These are phyloP conservation scores for Amphiura filiformis DNA, from an alignment of 35 echinoderm and acorn worm genomes.

Conservation along the genomic window DNA sequence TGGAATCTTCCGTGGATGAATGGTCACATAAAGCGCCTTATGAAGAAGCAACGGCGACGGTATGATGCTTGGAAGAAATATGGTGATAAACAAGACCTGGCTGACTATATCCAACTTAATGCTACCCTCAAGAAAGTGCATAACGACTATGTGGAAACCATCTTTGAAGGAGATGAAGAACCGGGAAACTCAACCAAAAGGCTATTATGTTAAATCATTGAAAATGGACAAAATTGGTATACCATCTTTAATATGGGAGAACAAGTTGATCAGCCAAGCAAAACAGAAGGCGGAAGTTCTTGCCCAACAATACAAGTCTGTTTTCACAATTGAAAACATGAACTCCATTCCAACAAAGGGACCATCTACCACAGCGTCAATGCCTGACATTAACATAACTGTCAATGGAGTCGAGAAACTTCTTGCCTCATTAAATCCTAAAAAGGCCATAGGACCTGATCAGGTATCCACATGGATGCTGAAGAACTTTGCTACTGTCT, in stretches of 20 bases:
- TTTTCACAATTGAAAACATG: too few relatives aligned
- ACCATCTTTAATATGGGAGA: too few relatives aligned
- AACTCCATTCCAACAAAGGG: neutral
- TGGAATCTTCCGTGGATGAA: neutral
- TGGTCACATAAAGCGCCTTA: neutral
- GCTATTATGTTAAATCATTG: neutral
- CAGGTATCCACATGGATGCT: neutral
- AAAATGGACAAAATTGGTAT: too few relatives aligned
- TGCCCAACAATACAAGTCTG: too few relatives aligned
- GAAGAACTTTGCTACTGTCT: neutral
- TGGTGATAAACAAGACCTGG: neutral
- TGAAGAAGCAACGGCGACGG: neutral
- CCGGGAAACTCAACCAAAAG: neutral
- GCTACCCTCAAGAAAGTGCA: neutral
- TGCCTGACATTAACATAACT: neutral
- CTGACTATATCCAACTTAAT: neutral
- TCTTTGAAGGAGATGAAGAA: neutral
- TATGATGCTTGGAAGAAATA: neutral
- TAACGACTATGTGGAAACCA: neutral
- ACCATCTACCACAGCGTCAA: neutral
- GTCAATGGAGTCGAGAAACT: neutral
- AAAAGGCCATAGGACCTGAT: neutral
- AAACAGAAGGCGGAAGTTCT: too few relatives aligned
- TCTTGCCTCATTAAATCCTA: neutral
- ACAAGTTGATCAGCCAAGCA: too few relatives aligned